Conservation (phyloP, 2,113 vertebrate genomes). For the Nothocercus julius region DNA sequence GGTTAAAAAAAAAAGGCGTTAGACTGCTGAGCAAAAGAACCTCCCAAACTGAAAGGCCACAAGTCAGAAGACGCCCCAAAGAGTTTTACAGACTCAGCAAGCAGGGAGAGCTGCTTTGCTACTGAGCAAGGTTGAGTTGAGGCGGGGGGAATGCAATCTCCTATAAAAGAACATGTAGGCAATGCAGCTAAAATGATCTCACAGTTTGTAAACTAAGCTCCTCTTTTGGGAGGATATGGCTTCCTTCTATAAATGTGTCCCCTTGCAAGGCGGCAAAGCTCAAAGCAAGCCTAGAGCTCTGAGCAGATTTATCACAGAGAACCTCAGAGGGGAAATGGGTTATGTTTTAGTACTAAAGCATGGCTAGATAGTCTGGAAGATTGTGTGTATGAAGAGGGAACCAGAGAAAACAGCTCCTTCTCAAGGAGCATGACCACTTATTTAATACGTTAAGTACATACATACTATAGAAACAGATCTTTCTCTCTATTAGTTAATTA, state of each 20-base stretch:
- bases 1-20: neutral
- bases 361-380: neutral
- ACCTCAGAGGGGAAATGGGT: neutral
- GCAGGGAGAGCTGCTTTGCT: conserved; percentile 36
- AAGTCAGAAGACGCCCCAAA: conserved; percentile 31
- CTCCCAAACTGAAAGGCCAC: conserved; percentile 30
- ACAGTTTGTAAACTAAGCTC: neutral
- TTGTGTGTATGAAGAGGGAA: neutral
- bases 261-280: neutral
- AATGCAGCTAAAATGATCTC: neutral
- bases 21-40: neutral
- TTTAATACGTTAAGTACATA: neutral
- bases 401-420: neutral
- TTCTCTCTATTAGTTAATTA: neutral
- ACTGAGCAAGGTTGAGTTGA: neutral
- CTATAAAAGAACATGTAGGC: neutral
- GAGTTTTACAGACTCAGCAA: neutral
- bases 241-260: neutral
- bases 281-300: neutral
- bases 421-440: neutral
- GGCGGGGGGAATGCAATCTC: neutral
- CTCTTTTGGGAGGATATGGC: neutral
- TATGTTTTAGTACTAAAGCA: neutral
- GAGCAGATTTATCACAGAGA: neutral
- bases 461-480: neutral